phyloP scores from a whole-genome alignment of 2,797 vertebrate genomes.

The Ptychadena robeensis region DNA sequence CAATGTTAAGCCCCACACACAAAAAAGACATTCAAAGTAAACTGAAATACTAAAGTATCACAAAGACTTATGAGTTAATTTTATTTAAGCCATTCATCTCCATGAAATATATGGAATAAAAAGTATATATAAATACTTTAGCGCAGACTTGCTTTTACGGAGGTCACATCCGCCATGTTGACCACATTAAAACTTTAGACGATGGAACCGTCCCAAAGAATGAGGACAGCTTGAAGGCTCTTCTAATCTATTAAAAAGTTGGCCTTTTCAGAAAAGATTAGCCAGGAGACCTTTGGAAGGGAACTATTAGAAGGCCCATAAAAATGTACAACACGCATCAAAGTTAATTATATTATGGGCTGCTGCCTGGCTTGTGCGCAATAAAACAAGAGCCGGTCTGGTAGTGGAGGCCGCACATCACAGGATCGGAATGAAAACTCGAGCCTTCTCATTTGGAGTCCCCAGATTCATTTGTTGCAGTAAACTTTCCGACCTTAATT shows the following conservation, averaged over 20 bases:
- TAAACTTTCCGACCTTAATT: conserved; percentile 29
- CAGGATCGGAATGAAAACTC: not conserved
- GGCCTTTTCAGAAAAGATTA: conserved; percentile 46
- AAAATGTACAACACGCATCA: conserved; percentile 31
- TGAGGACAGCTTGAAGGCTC: conserved; percentile 3
- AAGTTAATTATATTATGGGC: conserved; percentile 24
- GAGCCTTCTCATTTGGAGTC: conserved; percentile 1
- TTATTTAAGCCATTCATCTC: not conserved
- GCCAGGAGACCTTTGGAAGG: conserved; percentile 27
- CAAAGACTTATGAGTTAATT: not conserved
- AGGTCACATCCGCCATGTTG: not conserved
- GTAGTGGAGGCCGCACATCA: conserved; percentile 5
- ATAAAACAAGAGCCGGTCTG: conserved; percentile 24
- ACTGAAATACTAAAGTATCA: not conserved
- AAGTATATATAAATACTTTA: not conserved
- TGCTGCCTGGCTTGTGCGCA: conserved; percentile 1
- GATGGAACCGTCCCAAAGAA: conserved; percentile 21
- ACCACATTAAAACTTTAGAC: not conserved
- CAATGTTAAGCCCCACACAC: not conserved
- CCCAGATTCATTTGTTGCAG: conserved; percentile 42
- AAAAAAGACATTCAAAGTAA: not conserved
- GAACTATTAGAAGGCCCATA: not conserved
- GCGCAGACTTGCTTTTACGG: not conserved
- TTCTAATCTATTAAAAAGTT: conserved; percentile 30
- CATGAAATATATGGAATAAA: not conserved